Evolutionary conservation across 2,797 vertebrate genomes (phyloP).

Genomic region (Galago senegalensis): DNA sequence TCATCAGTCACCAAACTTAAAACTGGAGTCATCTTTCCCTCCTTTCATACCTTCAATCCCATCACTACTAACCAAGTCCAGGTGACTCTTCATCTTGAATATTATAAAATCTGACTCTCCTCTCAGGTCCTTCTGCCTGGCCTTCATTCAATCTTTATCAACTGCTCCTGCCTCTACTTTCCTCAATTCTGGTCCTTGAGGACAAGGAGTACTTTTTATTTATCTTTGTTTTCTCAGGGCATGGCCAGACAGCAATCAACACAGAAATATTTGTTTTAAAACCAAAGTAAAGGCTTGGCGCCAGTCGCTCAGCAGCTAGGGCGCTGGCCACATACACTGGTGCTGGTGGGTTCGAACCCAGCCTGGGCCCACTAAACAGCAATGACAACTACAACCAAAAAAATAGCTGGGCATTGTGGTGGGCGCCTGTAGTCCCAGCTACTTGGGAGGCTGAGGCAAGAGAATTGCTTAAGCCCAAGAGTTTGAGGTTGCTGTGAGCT

Average conservation of each 20-base stretch:
- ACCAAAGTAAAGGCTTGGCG: not conserved
- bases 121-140: not conserved
- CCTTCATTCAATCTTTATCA: not conserved
- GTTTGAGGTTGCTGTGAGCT: too few species aligned
- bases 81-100: not conserved
- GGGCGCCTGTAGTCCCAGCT: too few species aligned
- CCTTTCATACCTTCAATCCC: not conserved
- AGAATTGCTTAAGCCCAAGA: too few species aligned
- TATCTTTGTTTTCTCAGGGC: not conserved
- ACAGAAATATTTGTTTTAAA: slow-evolving; percentile 38
- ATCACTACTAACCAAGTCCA: not conserved
- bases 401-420: too few species aligned
- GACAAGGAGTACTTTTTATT: not conserved
- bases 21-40: not conserved
- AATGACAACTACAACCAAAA: too few species aligned
- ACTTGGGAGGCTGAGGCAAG: too few species aligned
- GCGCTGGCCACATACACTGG: too few species aligned
- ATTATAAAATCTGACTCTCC: not conserved
- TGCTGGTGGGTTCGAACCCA: too few species aligned
- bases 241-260: not conserved
- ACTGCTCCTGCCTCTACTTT: not conserved
- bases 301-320: too few species aligned
- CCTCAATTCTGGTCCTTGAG: not conserved
- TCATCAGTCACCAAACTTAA: not conserved
- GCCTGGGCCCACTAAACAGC: too few species aligned